Conservation (phyloP, 2,113 vertebrate genomes). For the Trachemys scripta region DNA sequence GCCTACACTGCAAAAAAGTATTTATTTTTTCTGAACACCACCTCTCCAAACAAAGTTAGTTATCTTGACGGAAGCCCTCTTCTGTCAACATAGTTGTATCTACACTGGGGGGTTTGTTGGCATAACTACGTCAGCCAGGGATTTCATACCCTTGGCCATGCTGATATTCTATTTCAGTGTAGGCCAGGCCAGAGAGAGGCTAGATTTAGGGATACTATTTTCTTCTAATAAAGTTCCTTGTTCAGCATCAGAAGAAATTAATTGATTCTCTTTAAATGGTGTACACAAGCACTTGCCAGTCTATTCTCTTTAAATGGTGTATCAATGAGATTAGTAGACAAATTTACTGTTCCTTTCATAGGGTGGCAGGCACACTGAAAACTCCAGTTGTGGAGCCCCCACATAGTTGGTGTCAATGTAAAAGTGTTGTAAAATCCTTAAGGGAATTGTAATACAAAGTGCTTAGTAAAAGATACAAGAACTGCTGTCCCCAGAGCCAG, state of each 20-base stretch:
- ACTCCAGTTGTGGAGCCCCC: neutral
- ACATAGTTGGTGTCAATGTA: neutral
- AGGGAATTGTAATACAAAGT: slow-evolving; percentile 12
- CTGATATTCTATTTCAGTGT: neutral
- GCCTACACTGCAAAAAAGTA: no score
- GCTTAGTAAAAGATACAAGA: neutral
- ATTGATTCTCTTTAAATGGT: no score
- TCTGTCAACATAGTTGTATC: neutral
- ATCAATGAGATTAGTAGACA: neutral
- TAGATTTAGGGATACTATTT: neutral
- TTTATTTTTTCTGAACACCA: no score
- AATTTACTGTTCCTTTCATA: neutral
- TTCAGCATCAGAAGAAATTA: neutral
- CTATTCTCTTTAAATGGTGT: neutral
- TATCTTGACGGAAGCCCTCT: neutral
- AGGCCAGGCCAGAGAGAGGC: neutral
- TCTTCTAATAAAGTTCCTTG: neutral
- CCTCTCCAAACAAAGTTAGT: neutral
- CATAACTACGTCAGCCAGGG: neutral
- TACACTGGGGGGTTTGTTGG: neutral
- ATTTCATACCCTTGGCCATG: neutral
- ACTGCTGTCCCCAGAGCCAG: neutral
- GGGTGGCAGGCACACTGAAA: neutral
- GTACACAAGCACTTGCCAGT: no score
- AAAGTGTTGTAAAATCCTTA: neutral